Evolutionary conservation across 1,140 invertebrate species (phyloP), one percentile per base, ranked within the genome.

Genomic region (Meloidogyne chitwoodi): DNA sequence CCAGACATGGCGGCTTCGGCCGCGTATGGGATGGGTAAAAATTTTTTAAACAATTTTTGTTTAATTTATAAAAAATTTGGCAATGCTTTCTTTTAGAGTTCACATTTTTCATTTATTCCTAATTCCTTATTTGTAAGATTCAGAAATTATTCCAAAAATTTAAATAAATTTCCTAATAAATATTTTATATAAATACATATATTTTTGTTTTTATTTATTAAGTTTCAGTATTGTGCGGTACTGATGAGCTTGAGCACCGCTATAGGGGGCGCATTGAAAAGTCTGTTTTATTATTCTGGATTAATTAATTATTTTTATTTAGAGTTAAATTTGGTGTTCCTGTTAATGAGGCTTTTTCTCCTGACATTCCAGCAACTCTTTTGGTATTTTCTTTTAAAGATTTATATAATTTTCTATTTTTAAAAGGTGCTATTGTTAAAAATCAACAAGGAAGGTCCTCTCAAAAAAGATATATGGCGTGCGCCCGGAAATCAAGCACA

Each of bases 401-500:
- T 19, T 8, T 67, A 10, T 66, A 19, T 48, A n/a, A 22, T 44
- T n/a, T 66, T 19, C 4, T 22, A 10, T 70, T 22, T 61, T n/a
- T 1, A 67, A 77, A 22, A 78, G 77, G 92, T 96, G 77, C 90
- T 96, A 75, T 93, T 96, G 83, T 88, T 96, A 73, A 96, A 95
- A 89, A 89, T 96, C 64, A 96, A 96, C 87, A 96, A 96, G 89
- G 93, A 96, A 89, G 94, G 93, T 12, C 94, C 94, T 0, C 90
- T 92, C 79, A 92, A 94, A 64, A 93, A 94, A 83, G 93, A 96
- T 90, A 93, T 96, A 26, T 96, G 96, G 88, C 91, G 94, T 72
- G 94, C 94, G 27, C 94, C 94, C 14, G 94, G 94, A 0, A 93
- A 96, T 87, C 93, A 95, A 93, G 92, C 81, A 31, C 93, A 94